A percentile compares a stretch with the other conserved stretches of the same genome.
phyloP scores from a whole-genome alignment of 2,113 vertebrate species.

The Accipiter cooperii region DNA sequence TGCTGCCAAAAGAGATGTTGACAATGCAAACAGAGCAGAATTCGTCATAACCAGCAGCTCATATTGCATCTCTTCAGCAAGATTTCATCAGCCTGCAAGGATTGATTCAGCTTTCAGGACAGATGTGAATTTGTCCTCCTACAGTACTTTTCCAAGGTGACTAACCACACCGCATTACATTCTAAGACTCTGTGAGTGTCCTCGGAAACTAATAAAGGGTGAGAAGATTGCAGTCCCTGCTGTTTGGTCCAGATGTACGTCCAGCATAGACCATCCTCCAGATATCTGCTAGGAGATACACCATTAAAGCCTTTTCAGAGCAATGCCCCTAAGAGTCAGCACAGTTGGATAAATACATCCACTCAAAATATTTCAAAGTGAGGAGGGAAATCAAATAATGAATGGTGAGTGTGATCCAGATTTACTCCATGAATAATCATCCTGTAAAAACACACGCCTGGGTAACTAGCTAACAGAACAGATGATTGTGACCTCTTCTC shows the following conservation, averaged over 20 bases:
- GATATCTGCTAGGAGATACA: not conserved
- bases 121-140: not conserved
- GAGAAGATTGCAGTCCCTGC: not conserved
- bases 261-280: not conserved
- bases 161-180: fast-evolving
- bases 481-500: not conserved
- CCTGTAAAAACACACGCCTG: not conserved
- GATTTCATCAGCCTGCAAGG: not conserved
- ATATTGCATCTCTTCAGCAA: not conserved
- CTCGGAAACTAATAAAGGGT: not conserved
- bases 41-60: not conserved
- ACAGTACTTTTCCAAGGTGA: not conserved
- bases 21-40: not conserved
- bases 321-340: not conserved
- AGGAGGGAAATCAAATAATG: not conserved
- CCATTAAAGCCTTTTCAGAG: not conserved
- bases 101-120: not conserved
- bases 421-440: not conserved
- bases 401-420: not conserved
- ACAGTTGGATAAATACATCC: not conserved
- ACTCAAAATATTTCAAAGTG: not conserved
- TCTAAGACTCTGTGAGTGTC: no score
- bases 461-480: not conserved
- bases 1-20: not conserved
- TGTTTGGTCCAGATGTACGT: not conserved